Evolutionary conservation across 1,140 invertebrate species (phyloP), one percentile per base, ranked within the genome.

Genomic region (Bombus difficillimus): DNA sequence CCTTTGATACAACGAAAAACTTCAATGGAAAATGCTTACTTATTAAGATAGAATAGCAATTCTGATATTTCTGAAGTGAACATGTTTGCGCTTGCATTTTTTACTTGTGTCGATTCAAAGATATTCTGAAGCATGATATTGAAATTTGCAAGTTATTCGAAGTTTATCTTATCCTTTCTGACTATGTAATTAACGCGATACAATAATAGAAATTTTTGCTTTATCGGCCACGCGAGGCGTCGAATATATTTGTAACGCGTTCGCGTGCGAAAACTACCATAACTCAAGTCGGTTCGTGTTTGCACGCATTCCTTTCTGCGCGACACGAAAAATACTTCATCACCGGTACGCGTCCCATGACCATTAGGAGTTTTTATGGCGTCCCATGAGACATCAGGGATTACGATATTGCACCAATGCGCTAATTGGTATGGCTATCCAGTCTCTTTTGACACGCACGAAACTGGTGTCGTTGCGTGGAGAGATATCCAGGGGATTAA

Each of bases 281-380:
- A 82, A 82, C 34, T 89, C 79, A 77, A 4, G 47, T n/a, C 25
- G 39, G 25, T 83, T 64, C 68, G 28, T 64, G 43, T 57, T 69
- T 37, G 37, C 76, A 84, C 73, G 41, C 76, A 69, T 68, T 82
- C 62, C 57, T 75, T 79, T 57, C 66, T 41, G 9, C 5, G n/a
- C 47, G 83, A 87, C 53, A 73, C 74, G 85, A 81, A 81, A 81
- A 86, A 87, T 79, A 78, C 81, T 91, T 85, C 59, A 84, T 88
- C 86, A 91, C 15, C 2, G 15, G 32, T 89, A 76, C 64, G 85
- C 72, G 68, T 88, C 83, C 85, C 77, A 41, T 47, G 81, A 82
- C 85, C 86, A 90, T 92, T 90, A 87, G 68, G 59, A 80, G 87
- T 83, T 82, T 92, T 92, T 90, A 92, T 77, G 81, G 81, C 69